Base-by-base conservation (phyloP, 2,888 invertebrate species). In the Papilio protenor region DNA sequence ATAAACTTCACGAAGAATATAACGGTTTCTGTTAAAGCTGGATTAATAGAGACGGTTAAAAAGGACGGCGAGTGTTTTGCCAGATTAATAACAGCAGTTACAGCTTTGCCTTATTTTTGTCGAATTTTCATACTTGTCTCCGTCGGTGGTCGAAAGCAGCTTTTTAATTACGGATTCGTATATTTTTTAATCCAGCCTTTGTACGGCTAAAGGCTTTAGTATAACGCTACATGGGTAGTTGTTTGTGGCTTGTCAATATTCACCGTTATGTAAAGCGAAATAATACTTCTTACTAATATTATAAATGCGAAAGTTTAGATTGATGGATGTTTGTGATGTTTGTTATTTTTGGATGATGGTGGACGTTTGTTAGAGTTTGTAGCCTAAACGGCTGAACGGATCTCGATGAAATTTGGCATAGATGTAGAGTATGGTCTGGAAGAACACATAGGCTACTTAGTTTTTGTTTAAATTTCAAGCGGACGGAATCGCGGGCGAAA, bases 121-220 rank as follows among this genome's bases (percentile, higher is more conserved):
- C 75, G 33, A 75, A 75, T 55, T 69, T 75, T 75, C 40, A 23
- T 21, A 40, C 21, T 69, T 40, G 18, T 75, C 55, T 69, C 69
- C 55, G 69, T n/a, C 10, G 3, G 18, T 55, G 55, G 75, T 57
- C 66, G 55, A 57, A 66, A 45, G 55, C 40, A 55, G 40, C 55
- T 75, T 75, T 75, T 75, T 75, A 75, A 75, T 75, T 55, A 75
- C n/a, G n/a, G 18, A 66, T 75, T 69, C 57, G 66, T 45, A 69
- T 69, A 69, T 69, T 69, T 66, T 75, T 75, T 57, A 75, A 69
- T 69, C 52, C 45, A 12, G 55, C 55, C 55, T 75, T 75, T 75
- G 55, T 69, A 55, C 16, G 40, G 23, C 23, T 18, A 64, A 40
- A 66, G 40, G n/a, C 66, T 69, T 69, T n/a, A 45, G 45, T 69